Evolutionary conservation across 2,888 invertebrate species (phyloP), one percentile per base, ranked within the genome.

Genomic region (Melanostoma mellinum): DNA sequence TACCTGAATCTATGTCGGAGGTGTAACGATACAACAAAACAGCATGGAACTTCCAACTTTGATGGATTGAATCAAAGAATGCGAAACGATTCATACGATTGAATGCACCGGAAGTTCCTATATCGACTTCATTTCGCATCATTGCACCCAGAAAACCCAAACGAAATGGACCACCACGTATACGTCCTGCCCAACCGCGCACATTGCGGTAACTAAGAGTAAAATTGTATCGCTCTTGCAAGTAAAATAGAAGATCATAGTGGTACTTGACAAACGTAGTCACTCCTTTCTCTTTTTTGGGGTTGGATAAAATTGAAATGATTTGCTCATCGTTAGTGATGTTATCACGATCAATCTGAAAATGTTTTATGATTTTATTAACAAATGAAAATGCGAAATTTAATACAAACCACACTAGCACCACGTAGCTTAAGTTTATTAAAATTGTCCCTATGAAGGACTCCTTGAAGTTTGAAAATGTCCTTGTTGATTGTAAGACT

Each of bases 21-120:
- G 90, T 90, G 61, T 89, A 89, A 2, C 90, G 88, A 86, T 88
- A 91, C n/a, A 91, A 20, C 69, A 91, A 91, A 0, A 88, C 89
- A 0, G 88, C 77, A 67, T 90, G 88, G 65, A 91, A 89, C 86
- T 88, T 89, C 90, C 90, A 91, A 58, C 90, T 89, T 85, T 89
- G 88, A 78, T 91, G 88, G 68, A 91, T 88, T 10, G 87, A 88
- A 82, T 91, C 91, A 55, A 90, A 89, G 53, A 89, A 89, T 0
- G 88, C 88, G 73, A 89, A 89, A 4, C 91, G 88, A 87, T 89
- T 90, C 2, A 89, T 87, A 9, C 89, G 87, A 86, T 88, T 89
- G 9, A 90, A 89, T n/a, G 87, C 86, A 9, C 89, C 89, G 2
- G 90, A 88, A 3, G 89, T 89, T 0, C 88, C 90, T 82, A 91